A percentile compares a stretch with the other conserved stretches of the same genome.
These are phyloP conservation scores for Planococcus citri DNA, from an alignment of 1,140 invertebrate species.

Conservation along the genomic window DNA sequence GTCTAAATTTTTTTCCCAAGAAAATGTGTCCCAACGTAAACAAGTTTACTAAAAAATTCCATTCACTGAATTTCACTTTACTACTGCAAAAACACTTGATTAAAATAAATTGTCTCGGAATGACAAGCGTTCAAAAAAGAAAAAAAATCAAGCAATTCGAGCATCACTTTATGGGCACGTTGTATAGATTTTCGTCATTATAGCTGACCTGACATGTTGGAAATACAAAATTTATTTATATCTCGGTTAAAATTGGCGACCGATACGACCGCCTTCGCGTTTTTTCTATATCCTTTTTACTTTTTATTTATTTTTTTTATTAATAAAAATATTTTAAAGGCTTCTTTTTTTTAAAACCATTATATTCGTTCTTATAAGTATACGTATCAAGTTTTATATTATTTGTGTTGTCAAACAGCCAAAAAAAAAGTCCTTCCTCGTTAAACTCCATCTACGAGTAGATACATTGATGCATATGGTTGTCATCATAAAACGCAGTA, in stretches of 20 bases:
- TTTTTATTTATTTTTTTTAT: no score
- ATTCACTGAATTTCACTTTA: no score
- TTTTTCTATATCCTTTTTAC: background rate
- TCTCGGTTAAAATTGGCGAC: background rate
- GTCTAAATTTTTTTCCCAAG: no score
- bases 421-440: background rate
- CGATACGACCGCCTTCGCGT: background rate
- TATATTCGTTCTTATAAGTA: background rate
- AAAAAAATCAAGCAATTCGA: no score
- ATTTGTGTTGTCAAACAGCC: background rate
- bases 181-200: background rate
- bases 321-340: no score
- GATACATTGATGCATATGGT: background rate
- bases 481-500: background rate
- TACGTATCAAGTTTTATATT: background rate
- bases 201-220: background rate
- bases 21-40: no score
- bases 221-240: conserved; percentile 2
- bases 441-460: background rate
- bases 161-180: background rate
- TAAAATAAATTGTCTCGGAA: no score
- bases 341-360: background rate
- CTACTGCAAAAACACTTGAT: no score
- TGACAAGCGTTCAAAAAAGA: no score
- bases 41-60: no score